Conservation (phyloP, 2,113 vertebrate genomes). For the Eulemur rufifrons region DNA sequence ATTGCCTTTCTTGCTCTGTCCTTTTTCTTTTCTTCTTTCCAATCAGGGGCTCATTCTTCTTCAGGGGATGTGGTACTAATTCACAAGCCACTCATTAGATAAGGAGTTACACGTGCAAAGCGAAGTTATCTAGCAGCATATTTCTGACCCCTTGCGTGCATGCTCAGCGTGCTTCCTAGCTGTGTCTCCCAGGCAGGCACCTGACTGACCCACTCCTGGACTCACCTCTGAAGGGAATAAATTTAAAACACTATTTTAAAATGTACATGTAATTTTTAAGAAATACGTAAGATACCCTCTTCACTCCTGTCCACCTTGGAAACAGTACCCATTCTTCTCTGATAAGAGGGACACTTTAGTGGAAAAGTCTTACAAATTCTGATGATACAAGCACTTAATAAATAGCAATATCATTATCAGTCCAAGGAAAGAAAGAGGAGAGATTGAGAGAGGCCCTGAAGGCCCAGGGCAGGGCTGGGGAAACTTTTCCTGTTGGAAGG, state of each 20-base stretch:
- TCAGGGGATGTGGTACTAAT: background rate
- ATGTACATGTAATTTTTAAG: background rate
- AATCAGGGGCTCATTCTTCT: background rate
- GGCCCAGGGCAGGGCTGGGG: too few species aligned
- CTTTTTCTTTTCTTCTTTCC: background rate
- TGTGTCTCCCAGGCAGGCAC: background rate
- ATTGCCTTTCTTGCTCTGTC: background rate
- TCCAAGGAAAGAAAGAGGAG: background rate
- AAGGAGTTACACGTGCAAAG: background rate
- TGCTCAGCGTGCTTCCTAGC: background rate
- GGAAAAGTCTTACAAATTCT: background rate
- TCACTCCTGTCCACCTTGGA: background rate
- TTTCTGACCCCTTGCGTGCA: background rate
- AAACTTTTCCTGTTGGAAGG: too few species aligned
- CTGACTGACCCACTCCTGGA: background rate
- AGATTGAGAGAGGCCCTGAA: background rate
- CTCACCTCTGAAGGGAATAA: background rate
- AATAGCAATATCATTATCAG: background rate
- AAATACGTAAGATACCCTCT: background rate
- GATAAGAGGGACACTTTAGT: background rate
- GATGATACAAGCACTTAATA: background rate
- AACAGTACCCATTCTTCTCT: background rate
- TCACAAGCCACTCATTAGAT: background rate
- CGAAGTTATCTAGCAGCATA: background rate
- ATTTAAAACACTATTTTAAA: slow-evolving; percentile 5